These are phyloP conservation scores for Melanargia galathea DNA, from an alignment of 2,888 invertebrate genomes.

Conservation along the genomic window DNA sequence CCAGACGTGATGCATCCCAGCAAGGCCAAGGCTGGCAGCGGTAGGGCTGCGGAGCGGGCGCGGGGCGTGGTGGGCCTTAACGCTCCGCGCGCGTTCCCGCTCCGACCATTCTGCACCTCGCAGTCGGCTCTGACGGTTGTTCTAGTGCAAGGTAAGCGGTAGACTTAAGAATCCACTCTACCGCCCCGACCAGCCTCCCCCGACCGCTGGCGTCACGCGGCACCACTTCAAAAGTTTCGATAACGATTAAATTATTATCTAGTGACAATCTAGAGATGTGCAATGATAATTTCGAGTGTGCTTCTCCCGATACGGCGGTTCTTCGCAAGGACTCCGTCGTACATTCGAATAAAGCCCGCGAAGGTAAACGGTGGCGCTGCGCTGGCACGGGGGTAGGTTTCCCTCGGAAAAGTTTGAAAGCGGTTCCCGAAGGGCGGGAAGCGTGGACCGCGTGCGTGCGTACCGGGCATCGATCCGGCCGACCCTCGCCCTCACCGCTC, in stretches of 20 bases:
- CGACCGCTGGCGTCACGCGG: slow-evolving; percentile 46
- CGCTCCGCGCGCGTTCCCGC: slow-evolving; percentile 77
- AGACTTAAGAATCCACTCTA: slow-evolving; percentile 60
- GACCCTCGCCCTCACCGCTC: slow-evolving; percentile 76
- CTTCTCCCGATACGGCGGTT: slow-evolving; percentile 62
- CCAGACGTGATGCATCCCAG: slow-evolving; percentile 58
- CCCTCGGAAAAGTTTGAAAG: slow-evolving; percentile 78
- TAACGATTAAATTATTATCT: slow-evolving; percentile 49
- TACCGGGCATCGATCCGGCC: slow-evolving; percentile 77
- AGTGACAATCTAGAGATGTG: slow-evolving; percentile 71
- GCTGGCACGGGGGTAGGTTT: slow-evolving; percentile 61
- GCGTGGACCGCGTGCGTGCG: slow-evolving; percentile 72
- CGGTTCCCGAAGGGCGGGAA: slow-evolving; percentile 77
- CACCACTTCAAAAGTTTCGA: slow-evolving; percentile 52
- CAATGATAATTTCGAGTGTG: slow-evolving; percentile 74
- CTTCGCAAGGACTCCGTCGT: slow-evolving; percentile 54
- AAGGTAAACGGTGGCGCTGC: slow-evolving; percentile 64
- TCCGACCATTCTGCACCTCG: slow-evolving; percentile 81
- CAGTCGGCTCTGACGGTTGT: slow-evolving; percentile 82
- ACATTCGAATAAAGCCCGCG: slow-evolving; percentile 64
- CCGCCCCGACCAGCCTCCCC: slow-evolving; percentile 45
- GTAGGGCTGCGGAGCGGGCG: slow-evolving; percentile 71
- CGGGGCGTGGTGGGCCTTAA: slow-evolving; percentile 76
- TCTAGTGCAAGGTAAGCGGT: slow-evolving; percentile 81
- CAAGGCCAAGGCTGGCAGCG: slow-evolving; percentile 79